Base-by-base conservation (phyloP, 1,140 invertebrate genomes). In the Ylistrum balloti region DNA sequence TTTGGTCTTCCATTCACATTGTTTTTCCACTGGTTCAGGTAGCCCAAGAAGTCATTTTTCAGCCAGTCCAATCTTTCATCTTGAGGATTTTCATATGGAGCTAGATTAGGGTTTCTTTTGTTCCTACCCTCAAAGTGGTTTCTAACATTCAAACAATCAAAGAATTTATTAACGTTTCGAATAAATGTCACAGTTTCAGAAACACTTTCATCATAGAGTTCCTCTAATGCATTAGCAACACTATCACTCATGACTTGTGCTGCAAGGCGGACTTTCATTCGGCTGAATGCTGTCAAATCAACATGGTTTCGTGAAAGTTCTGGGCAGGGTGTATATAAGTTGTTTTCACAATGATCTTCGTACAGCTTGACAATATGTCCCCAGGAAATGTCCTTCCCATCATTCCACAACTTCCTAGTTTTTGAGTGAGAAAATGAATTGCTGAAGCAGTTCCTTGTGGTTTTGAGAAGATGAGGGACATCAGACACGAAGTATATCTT, bases 121-220 rank as follows among this genome's bases (percentile, higher is more conserved):
- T 86, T 86, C 32, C 85, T 85, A 28, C 91, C 89, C 86, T 90
- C 90, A 28, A 48, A 91, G 13, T 87, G 28, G 88, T 33, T 89
- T 33, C 93, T 33, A 5, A 89, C 91, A 92, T 93, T 93, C 45
- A 93, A 28, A 86, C 92, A 93, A 41, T 93, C 87, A 92, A 93
- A 93, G 45, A 92, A 92, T 33, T 88, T 90, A 33, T 38, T 38
- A 5, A 38, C 35, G 13, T 38, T 38, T 38, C 35, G 35, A 38
- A 38, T 38, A 13, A 38, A 92, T 91, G 86, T 93, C 89, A 56
- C 45, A 7, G 28, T 90, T 86, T 41, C 90, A 33, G 28, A 92
- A 45, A 89, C 88, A 33, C 33, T 10, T 0, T 91, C 88, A 48
- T 87, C 90, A 90, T 88, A 92, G 1, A 45, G 85, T 20, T 85